These are phyloP conservation scores for Herpetotheres cachinnans DNA, from an alignment of 2,113 vertebrate species.

Conservation along the genomic window DNA sequence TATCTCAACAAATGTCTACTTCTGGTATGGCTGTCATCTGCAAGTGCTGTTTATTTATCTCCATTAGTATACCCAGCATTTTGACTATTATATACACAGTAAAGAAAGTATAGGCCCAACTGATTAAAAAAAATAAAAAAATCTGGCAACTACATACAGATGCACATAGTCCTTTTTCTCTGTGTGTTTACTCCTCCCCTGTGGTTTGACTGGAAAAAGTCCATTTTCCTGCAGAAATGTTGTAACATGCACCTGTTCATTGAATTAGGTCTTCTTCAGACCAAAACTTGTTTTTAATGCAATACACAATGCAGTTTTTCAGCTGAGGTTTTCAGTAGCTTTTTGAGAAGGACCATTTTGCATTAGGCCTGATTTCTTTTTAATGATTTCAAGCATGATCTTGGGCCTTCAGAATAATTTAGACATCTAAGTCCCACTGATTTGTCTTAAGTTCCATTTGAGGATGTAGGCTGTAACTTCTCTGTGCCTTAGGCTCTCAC, in stretches of 20 bases:
- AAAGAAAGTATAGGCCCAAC: neutral
- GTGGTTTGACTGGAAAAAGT: neutral
- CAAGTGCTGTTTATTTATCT: neutral
- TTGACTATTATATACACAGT: neutral
- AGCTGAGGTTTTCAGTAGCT: neutral
- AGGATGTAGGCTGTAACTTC: neutral
- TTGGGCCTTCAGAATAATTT: neutral
- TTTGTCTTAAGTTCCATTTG: neutral
- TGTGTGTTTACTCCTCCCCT: neutral
- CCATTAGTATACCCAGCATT: neutral
- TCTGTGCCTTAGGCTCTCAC: neutral
- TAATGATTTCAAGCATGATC: neutral
- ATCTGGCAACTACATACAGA: neutral
- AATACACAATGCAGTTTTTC: neutral
- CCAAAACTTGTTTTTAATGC: neutral
- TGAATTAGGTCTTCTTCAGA: neutral
- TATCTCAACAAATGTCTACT: neutral
- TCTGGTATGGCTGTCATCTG: neutral
- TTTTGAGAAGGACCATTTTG: neutral
- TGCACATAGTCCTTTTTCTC: neutral
- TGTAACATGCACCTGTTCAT: neutral
- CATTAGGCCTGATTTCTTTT: neutral
- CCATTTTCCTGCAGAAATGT: neutral
- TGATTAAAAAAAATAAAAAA: neutral
- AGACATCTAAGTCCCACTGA: neutral